Conservation (phyloP, 2,888 invertebrate genomes). For the Lasioglossum malachurum region DNA sequence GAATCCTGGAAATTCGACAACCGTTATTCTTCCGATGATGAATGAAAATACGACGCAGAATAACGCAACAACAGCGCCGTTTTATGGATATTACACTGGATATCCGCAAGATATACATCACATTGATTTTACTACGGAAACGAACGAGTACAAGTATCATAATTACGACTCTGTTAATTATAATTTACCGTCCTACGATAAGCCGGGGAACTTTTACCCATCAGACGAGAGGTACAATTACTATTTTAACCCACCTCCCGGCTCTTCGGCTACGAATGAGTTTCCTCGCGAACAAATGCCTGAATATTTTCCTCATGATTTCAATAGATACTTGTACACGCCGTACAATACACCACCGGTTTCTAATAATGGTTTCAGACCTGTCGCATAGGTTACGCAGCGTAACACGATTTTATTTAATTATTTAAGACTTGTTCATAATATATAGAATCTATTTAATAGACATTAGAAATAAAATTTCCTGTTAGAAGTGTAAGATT, state of each 20-base stretch:
- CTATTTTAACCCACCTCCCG: constrained; percentile 39
- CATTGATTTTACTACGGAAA: constrained; percentile 72
- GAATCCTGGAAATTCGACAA: not conserved
- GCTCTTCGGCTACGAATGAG: constrained; percentile 36
- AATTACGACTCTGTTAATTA: constrained; percentile 53
- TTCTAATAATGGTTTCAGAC: constrained; percentile 55
- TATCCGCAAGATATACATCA: constrained; percentile 75
- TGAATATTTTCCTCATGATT: constrained; percentile 53
- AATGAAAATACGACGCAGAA: constrained; percentile 12
- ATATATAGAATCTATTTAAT: not conserved
- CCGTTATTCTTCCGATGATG: not conserved
- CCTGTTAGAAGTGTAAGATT: not conserved
- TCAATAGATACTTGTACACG: constrained; percentile 39
- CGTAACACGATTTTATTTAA: not conserved
- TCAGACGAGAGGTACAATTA: constrained; percentile 51
- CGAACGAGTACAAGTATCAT: constrained; percentile 35
- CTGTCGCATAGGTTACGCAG: constrained; percentile 37
- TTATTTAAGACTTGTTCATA: not conserved
- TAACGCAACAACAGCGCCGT: constrained; percentile 26
- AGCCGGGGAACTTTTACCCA: constrained; percentile 59
- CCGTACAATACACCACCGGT: constrained; percentile 47
- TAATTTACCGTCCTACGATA: constrained; percentile 54
- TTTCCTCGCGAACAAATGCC: constrained; percentile 49
- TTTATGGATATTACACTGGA: constrained; percentile 78
- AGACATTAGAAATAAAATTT: not conserved